Conservation (phyloP, 2,888 invertebrate species). For the Eupithecia vulgata region DNA sequence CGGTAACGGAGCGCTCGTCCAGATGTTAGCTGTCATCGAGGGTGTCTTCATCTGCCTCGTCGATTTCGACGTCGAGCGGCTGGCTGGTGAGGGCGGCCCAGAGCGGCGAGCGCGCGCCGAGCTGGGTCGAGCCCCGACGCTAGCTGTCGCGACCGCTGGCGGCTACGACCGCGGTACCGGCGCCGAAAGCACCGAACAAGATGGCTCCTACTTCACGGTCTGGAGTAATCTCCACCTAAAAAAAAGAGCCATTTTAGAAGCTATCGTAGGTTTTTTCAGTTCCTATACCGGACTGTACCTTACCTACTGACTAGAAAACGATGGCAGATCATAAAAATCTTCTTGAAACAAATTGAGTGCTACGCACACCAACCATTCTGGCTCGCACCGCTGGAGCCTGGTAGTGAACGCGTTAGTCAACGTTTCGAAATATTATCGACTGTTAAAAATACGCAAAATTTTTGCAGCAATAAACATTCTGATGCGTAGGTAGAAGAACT, state of each 20-base stretch:
- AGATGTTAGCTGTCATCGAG: slow-evolving; percentile 83
- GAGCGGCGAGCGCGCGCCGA: slow-evolving; percentile 86
- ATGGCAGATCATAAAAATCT: background rate
- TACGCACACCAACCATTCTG: background rate
- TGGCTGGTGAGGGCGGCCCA: slow-evolving; percentile 93
- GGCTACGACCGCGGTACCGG: slow-evolving; percentile 72
- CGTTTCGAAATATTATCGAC: background rate
- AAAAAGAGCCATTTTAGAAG: background rate
- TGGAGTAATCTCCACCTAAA: slow-evolving; percentile 78
- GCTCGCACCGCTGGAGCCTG: background rate
- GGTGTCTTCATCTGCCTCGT: slow-evolving; percentile 67
- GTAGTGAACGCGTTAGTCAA: background rate
- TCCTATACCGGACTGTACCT: background rate
- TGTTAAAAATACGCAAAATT: background rate
- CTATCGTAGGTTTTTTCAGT: background rate
- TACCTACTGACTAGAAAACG: background rate
- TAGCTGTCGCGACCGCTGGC: slow-evolving; percentile 84
- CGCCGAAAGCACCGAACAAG: slow-evolving; percentile 67
- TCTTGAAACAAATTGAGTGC: background rate
- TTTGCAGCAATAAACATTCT: background rate
- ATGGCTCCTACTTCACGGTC: slow-evolving; percentile 80
- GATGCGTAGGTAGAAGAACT: background rate
- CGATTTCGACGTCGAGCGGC: slow-evolving; percentile 64
- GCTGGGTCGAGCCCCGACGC: slow-evolving; percentile 79
- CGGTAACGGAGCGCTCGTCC: slow-evolving; percentile 81